Evolutionary conservation across 2,113 vertebrate species (phyloP), one percentile per base, ranked within the genome.

Genomic region (Halcyon senegalensis): DNA sequence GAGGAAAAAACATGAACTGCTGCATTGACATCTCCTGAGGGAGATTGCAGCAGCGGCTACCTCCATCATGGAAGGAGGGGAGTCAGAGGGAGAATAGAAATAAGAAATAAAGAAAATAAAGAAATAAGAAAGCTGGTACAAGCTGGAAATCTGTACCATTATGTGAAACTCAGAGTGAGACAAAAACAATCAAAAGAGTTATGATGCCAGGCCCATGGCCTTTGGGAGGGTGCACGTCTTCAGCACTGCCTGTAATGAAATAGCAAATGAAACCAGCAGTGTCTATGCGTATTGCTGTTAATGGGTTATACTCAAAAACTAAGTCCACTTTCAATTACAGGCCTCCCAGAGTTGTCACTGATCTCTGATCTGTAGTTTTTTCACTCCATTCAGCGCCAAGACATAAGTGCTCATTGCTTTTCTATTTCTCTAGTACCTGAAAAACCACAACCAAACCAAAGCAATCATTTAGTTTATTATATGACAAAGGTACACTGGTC

Each of bases 381-480:
- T 85, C 0, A 1, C 64, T 77, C 27, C 31, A 24, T 13, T 87
- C 46, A 86, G 19, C 28, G 55, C 28, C 46, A 63, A 83, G 43
- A 55, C 21, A 83, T 25, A 72, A 80, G 25, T 4, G 8, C 27
- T 95, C 93, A 77, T 59, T 74, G 79, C 85, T 82, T 86, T 91
- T 75, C 62, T 88, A 6, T 58, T 94, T 97, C 84, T 92, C 25
- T 83, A 87, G 89, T 68, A 84, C 30, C 39, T 81, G 72, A 89
- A 93, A 92, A 92, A 96, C 6, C 39, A 58, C 76, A 56, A 30
- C 39, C 23, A 67, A 96, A 50, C n/a, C 64, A 96, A 94, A 93
- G 60, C 19, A 91, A 85, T 86, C 28, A 88, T 87, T 94, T 86
- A 64, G 91, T 93, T 95, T 92, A 97, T 59, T 90, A 87, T 46